Evolutionary conservation across 2,888 invertebrate species (phyloP), one percentile per base, ranked within the genome.

Genomic region (Brassicogethes aeneus): DNA sequence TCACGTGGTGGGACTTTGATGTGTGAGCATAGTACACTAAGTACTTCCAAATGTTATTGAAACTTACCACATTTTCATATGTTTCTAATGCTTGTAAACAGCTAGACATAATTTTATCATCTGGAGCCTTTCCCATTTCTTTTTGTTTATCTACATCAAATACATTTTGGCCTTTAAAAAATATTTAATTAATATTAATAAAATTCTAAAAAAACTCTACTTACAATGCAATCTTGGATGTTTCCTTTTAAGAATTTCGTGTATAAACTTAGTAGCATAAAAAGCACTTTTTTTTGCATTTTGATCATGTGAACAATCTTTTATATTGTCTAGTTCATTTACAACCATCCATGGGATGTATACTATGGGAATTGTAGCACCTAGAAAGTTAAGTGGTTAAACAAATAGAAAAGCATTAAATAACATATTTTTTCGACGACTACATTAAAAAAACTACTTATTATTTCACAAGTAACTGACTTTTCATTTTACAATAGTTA

Each of bases 261-360:
- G 74, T 7, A 76, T 59, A 46, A 72, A 76, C 45, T 70, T 69
- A 64, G 76, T 71, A 2, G 76, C 77, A 16, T 43, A 49, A 37
- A 54, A 1, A 59, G 68, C 52, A 59, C 43, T 46, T 2, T 37
- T 45, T 42, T 50, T 53, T 29, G 60, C 40, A 7, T 36, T 37
- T 14, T 43, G 44, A 23, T 45, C 45, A 5, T 39, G 46, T 50
- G 57, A 45, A 49, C 57, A 43, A 53, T 65, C 64, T 66, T 79
- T 79, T 16, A 78, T 56, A 40, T 72, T 66, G 51, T 79, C 78
- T 44, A 79, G 47, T 56, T 79, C 79, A 46, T 72, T 74, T 10
- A 77, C 68, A 1, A 78, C 78, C 36, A 77, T 70, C 77, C 77
- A 78, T 1, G 79, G 78, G 1, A 78, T 70, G 40, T 74, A 57